Evolutionary conservation across 2,113 vertebrate genomes (phyloP), one percentile per base, ranked within the genome.

Genomic region (Platichthys stellatus): DNA sequence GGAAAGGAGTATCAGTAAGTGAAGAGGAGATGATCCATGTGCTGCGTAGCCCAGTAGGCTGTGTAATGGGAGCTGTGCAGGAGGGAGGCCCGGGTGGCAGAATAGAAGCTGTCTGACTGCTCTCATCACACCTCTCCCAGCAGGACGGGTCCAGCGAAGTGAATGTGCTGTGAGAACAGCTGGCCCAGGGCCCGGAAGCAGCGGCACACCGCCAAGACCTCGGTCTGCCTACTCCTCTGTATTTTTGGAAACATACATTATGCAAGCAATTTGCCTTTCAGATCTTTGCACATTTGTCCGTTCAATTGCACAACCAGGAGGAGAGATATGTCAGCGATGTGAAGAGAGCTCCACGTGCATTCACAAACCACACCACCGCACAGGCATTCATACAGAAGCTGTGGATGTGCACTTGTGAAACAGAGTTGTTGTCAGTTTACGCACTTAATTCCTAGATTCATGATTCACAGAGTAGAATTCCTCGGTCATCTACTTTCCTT

Each of bases 211-310:
- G 88, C 93, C 94, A 94, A 88, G 90, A 75, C 84, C 84, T 86
- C 56, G 40, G 90, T 85, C 78, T 81, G 86, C 85, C 91, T 90
- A 71, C 85, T 90, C 83, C 38, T 69, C 90, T 87, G 76, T 91
- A 93, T 93, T 93, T 93, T 92, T 91, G 85, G 88, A 94, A 93
- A 88, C 86, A 90, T 83, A 90, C 82, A 94, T 92, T 93, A 94
- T 81, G 81, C 86, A 88, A 89, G 89, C 85, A 92, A 89, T 93
- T 92, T 88, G 74, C 86, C 74, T 92, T 91, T 82, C 87, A 92
- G 89, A 87, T 92, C 82, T 78, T 76, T 35, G 71, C n/a, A 43
- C 73, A 65, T 71, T 61, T 67, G 72, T 79, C 79, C 78, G 62
- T 78, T 82, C 78, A 71, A 85, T 62, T 62, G 43, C 66, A 54